Base-by-base conservation (phyloP, 1,140 invertebrate genomes). In the Drosophila saltans region DNA sequence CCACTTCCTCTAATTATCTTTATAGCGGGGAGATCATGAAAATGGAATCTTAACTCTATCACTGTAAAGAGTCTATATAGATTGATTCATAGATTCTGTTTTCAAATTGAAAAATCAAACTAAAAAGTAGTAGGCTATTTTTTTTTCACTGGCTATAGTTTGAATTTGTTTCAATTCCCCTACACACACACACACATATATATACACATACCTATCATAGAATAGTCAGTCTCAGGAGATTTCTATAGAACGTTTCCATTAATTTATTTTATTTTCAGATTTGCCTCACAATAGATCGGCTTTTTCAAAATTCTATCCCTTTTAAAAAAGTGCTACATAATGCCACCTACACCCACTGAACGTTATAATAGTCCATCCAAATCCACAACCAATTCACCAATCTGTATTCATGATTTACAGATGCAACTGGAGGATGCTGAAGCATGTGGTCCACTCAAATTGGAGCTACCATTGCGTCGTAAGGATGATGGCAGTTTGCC, bases 401-500 rank as follows among this genome's bases (percentile, higher is more conserved):
- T 57, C 2, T 57, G 55, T 9, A 21, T 8, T 21, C 30, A 39
- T 36, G 28, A 58, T 39, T n/a, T 36, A 30, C 30, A 58, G 16
- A 39, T 58, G 8, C 30, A 30, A 36, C 30, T 39, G 2, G 33
- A 59, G 33, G 57, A 40, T 36, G 30, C n/a, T 5, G 56, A 21
- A 21, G 45, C 45, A 48, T 48, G 8, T 40, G 1, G 45, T 24
- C 7, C 30, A 3, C 16, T 30, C 2, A 21, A 58, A n/a, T 36
- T 58, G 33, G 57, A 59, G n/a, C 2, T 57, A 2, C 55, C 55
- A 10, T 57, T 59, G 57, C 57, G 57, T 1, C 66, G 71, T 2
- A 68, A 52, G 11, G 66, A 73, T 16, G 66, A 73, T 55, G 71
- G 71, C 1, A 73, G 68, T n/a, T 40, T 73, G 43, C n/a, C 56